Conservation (phyloP, 2,797 vertebrate genomes). For the Chelon labrosus region DNA sequence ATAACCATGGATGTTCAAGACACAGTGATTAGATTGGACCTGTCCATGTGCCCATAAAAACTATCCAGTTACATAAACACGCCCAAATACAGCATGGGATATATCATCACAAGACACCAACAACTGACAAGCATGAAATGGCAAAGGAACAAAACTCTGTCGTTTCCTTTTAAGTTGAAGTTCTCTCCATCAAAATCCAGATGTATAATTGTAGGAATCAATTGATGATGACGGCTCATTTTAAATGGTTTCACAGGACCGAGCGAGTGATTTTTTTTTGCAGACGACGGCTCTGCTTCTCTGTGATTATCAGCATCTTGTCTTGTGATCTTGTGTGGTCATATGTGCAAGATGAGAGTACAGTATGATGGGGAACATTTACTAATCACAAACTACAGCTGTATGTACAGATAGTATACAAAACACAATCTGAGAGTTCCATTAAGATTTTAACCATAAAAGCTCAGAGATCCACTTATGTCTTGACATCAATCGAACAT, state of each 20-base stretch:
- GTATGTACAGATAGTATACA: constrained; percentile 76
- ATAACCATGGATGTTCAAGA: constrained; percentile 30
- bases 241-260: constrained; percentile 15
- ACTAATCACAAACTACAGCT: constrained; percentile 76
- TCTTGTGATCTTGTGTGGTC: constrained; percentile 52
- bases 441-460: constrained; percentile 56
- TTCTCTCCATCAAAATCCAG: constrained; percentile 42
- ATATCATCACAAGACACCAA: constrained; percentile 42
- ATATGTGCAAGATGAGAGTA: constrained; percentile 63
- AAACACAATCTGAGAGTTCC: constrained; percentile 67
- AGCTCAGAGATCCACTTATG: constrained; percentile 59
- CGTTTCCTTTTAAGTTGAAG: constrained; percentile 35
- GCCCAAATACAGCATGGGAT: constrained; percentile 44
- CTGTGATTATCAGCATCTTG: constrained; percentile 58
- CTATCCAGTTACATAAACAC: constrained; percentile 37
- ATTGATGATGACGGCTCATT: constrained; percentile 4
- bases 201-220: constrained; percentile 15
- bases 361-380: constrained; percentile 61
- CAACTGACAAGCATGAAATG: constrained; percentile 34
- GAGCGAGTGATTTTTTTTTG: constrained; percentile 20
- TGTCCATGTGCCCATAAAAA: constrained; percentile 16
- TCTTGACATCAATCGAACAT: constrained; percentile 55
- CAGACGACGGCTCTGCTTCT: constrained; percentile 42
- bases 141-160: constrained; percentile 18
- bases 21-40: constrained; percentile 32